Percentiles rank a stretch among this genome's conserved stretches.
phyloP scores from a whole-genome alignment of 2,113 vertebrate genomes.

The Phodopus roborovskii region DNA sequence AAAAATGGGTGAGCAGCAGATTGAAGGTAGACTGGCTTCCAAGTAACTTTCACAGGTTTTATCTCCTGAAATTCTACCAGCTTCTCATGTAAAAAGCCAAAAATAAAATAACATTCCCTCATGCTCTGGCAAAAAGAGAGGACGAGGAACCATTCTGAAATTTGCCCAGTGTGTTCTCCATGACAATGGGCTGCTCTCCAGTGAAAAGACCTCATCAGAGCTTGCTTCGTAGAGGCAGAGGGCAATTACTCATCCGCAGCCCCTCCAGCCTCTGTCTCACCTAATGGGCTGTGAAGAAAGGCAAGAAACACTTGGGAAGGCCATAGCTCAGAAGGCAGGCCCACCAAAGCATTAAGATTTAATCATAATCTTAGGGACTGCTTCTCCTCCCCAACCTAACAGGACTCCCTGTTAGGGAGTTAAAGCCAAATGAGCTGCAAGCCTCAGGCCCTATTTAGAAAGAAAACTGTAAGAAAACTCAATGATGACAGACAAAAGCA shows the following conservation, averaged over 20 bases:
- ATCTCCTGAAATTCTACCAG: not conserved
- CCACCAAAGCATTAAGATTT: not conserved
- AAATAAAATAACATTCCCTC: constrained; percentile 2
- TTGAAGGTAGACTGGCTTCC: not conserved
- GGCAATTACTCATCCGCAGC: not conserved
- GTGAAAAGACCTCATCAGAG: not conserved
- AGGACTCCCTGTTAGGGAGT: not conserved
- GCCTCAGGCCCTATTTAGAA: not conserved
- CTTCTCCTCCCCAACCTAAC: not conserved
- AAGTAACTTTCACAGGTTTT: not conserved
- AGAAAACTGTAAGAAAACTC: not conserved
- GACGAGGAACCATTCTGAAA: not conserved
- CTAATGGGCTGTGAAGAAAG: not conserved
- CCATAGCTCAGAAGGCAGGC: not conserved
- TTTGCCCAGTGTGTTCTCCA: not conserved
- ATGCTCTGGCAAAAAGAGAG: not conserved
- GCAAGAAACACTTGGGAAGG: not conserved
- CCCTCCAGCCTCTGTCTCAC: not conserved
- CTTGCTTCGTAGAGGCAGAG: not conserved
- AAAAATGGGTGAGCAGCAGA: not conserved
- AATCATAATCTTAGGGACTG: not conserved
- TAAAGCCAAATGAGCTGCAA: not conserved
- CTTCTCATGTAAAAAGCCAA: not conserved
- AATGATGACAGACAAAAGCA: not conserved
- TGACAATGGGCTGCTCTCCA: not conserved